A percentile compares a stretch with the other conserved stretches of the same genome.
Evolutionary conservation across 2,888 invertebrate genomes (phyloP).

Genomic region (Agrochola lychnidis): DNA sequence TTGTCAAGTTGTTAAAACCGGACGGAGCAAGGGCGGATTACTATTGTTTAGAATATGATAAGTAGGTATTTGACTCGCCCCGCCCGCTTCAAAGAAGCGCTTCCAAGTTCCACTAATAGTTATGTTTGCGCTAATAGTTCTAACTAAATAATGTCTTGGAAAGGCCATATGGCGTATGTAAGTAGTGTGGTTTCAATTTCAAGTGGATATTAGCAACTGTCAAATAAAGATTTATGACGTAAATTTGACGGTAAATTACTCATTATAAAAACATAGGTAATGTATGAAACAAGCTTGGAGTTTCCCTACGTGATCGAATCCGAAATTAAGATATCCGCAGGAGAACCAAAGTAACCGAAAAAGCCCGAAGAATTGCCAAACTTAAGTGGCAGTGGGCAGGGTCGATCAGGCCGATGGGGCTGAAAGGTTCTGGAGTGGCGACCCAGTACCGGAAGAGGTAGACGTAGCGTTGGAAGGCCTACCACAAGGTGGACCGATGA

Average conservation of each 20-base stretch:
- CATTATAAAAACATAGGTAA: background rate
- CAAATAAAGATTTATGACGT: constrained; percentile 34
- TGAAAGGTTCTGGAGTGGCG: too few relatives aligned
- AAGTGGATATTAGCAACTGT: constrained; percentile 13
- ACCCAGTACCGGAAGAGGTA: too few relatives aligned
- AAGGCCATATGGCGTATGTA: constrained; percentile 11
- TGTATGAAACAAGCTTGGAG: background rate
- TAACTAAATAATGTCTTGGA: constrained; percentile 5
- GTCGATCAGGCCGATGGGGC: too few relatives aligned
- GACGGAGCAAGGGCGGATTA: background rate
- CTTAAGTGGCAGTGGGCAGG: too few relatives aligned
- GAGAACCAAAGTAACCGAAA: too few relatives aligned
- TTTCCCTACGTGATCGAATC: too few relatives aligned
- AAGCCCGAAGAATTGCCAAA: too few relatives aligned
- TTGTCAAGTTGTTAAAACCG: background rate
- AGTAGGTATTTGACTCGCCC: background rate
- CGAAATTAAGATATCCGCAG: too few relatives aligned
- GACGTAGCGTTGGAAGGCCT: too few relatives aligned
- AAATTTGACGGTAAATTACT: constrained; percentile 5
- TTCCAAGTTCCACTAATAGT: background rate
- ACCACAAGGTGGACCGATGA: too few relatives aligned
- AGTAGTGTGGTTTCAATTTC: constrained; percentile 34
- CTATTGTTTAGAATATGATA: background rate
- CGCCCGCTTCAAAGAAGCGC: background rate
- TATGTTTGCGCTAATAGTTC: constrained; percentile 4